Conservation (phyloP, 2,113 vertebrate species). For the Haliaeetus leucogaster region DNA sequence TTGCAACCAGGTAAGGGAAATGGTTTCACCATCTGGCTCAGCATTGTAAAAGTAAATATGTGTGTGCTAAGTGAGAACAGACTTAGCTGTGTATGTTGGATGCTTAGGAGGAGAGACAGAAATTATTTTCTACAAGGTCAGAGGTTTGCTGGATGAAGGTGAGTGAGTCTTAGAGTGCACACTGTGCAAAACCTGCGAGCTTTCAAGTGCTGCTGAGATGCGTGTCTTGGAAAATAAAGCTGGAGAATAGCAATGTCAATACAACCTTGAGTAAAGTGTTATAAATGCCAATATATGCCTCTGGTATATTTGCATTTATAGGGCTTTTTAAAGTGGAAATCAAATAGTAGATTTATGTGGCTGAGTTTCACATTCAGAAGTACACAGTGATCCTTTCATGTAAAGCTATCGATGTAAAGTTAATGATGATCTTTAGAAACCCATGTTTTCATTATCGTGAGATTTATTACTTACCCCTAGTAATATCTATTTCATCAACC, state of each 20-base stretch:
- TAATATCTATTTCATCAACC: conserved; percentile 11
- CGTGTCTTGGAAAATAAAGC: not conserved
- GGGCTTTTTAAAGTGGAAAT: conserved; percentile 31
- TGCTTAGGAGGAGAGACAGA: not conserved
- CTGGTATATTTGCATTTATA: conserved; percentile 52
- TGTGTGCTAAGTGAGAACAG: not conserved
- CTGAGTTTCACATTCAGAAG: conserved; percentile 12
- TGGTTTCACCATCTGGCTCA: not conserved
- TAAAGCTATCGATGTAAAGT: not conserved
- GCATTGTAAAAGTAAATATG: not conserved
- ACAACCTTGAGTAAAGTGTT: conserved; percentile 29
- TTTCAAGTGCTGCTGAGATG: not conserved
- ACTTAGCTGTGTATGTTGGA: not conserved
- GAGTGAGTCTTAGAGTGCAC: not conserved
- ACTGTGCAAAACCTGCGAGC: not conserved
- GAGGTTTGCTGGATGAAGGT: not conserved
- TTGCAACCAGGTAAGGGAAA: conserved; percentile 88
- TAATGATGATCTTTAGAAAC: conserved; percentile 18
- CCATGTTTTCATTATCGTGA: not conserved
- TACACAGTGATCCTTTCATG: not conserved
- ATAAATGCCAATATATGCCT: not conserved
- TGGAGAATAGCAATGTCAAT: conserved; percentile 14
- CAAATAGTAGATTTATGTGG: conserved; percentile 10
- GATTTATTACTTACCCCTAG: conserved; percentile 17
- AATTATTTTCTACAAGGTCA: not conserved